These are phyloP conservation scores for Morone chrysops DNA, from an alignment of 2,113 vertebrate genomes.

Conservation along the genomic window DNA sequence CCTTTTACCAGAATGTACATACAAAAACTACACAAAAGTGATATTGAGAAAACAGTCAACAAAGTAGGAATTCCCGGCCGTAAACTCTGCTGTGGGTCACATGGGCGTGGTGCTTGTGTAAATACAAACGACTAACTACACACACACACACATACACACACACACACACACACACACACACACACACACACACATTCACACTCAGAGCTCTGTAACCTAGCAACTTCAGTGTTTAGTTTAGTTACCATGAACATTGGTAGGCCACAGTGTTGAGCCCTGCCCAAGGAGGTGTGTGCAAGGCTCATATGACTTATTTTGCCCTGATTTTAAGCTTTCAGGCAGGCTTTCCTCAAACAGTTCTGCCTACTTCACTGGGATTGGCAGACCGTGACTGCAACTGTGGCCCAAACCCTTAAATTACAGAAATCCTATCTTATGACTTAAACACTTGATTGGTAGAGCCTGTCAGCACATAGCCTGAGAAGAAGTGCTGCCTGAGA, in stretches of 20 bases:
- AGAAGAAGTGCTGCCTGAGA: neutral
- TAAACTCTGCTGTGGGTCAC: constrained; percentile 46
- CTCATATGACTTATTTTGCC: neutral
- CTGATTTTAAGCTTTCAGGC: constrained; percentile 51
- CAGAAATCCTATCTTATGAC: neutral
- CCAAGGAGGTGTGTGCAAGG: constrained; percentile 25
- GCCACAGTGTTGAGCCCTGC: constrained; percentile 25
- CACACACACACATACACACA: neutral
- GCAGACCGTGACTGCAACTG: neutral
- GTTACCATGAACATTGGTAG: constrained; percentile 55
- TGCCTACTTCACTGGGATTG: neutral
- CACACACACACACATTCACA: constrained; percentile 18
- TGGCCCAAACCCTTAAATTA: neutral
- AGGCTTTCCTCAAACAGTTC: neutral
- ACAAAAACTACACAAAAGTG: neutral
- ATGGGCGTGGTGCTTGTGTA: constrained; percentile 62
- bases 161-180: constrained; percentile 9
- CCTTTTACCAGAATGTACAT: neutral
- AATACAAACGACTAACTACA: neutral
- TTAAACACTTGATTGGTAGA: neutral
- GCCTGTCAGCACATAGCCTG: neutral
- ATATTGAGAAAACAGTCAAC: constrained; percentile 17
- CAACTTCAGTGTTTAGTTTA: constrained; percentile 65
- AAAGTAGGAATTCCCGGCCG: constrained; percentile 17
- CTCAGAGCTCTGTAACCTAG: constrained; percentile 48